These are phyloP conservation scores for Gnathonemus echidnorhynchus DNA, from an alignment of 2,113 vertebrate genomes.

Conservation along the genomic window DNA sequence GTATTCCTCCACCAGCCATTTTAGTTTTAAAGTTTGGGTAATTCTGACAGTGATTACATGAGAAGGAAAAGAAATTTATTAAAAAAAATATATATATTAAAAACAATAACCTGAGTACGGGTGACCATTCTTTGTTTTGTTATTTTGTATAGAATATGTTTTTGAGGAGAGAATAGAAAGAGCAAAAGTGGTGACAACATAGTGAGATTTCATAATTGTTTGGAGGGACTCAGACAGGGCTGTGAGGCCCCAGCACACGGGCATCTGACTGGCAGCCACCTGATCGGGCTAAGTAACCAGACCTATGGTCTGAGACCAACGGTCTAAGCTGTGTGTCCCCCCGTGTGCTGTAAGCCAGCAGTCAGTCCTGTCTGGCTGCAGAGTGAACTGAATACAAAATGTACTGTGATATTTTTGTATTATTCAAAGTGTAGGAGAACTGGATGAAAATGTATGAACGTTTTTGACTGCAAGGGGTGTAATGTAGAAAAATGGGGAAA, in stretches of 20 bases:
- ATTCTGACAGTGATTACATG: constrained; percentile 37
- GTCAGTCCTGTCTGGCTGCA: constrained; percentile 37
- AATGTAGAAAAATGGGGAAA: constrained; percentile 55
- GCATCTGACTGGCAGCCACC: constrained; percentile 29
- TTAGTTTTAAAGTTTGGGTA: constrained; percentile 41
- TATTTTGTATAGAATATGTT: constrained; percentile 56
- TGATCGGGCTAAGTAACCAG: not conserved
- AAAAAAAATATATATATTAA: constrained; percentile 40
- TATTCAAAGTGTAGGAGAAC: constrained; percentile 60
- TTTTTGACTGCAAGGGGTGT: constrained; percentile 59
- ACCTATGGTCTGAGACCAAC: not conserved
- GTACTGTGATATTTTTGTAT: constrained; percentile 77
- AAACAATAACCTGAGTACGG: constrained; percentile 48
- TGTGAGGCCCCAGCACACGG: constrained; percentile 30
- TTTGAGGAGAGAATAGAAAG: constrained; percentile 36
- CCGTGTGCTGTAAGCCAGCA: constrained; percentile 39
- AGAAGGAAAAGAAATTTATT: constrained; percentile 26
- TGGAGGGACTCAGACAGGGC: constrained; percentile 26
- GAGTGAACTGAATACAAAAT: constrained; percentile 60
- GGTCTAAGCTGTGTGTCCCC: not conserved
- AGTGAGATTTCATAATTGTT: constrained; percentile 41
- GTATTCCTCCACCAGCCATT: constrained; percentile 36
- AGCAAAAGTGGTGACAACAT: constrained; percentile 32
- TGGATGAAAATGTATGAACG: constrained; percentile 43
- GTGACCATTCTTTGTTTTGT: constrained; percentile 57